These are phyloP conservation scores for Planococcus citri DNA, from an alignment of 1,140 invertebrate species.

Conservation along the genomic window DNA sequence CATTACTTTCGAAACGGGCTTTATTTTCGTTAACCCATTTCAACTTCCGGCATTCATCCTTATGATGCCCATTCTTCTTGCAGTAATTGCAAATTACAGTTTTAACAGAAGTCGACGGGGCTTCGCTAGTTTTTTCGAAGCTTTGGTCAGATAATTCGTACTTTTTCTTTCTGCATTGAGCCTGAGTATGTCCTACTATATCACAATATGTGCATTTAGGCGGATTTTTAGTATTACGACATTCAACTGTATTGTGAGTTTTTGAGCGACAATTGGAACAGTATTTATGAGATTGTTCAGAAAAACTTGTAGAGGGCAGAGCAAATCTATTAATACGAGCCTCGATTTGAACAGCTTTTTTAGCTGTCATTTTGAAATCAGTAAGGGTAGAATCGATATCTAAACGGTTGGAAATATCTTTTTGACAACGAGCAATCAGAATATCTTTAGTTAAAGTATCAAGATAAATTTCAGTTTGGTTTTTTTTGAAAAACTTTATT, in stretches of 20 bases:
- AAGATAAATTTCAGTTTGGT: too few relatives aligned
- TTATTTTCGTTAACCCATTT: not conserved
- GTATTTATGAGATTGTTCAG: not conserved
- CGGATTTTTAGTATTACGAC: not conserved
- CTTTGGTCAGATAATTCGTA: not conserved
- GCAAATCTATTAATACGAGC: too few relatives aligned
- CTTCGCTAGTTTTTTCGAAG: not conserved
- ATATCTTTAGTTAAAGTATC: too few relatives aligned
- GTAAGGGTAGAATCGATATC: too few relatives aligned
- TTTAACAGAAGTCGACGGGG: not conserved
- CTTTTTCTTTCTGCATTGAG: not conserved
- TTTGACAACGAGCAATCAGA: too few relatives aligned
- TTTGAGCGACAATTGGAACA: not conserved
- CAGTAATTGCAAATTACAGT: conserved; percentile 9
- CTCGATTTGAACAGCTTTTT: too few relatives aligned
- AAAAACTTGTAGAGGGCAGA: too few relatives aligned
- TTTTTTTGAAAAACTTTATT: too few relatives aligned
- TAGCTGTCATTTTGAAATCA: too few relatives aligned
- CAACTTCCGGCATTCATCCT: conserved; percentile 11
- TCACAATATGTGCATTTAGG: not conserved
- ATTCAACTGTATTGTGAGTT: not conserved
- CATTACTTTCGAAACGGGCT: not conserved
- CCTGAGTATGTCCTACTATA: not conserved
- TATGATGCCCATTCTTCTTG: conserved; percentile 4
- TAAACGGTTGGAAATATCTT: too few relatives aligned